A percentile compares a stretch with the other conserved stretches of the same genome.
Evolutionary conservation across 2,113 vertebrate species (phyloP).

Genomic region (Laterallus jamaicensis): DNA sequence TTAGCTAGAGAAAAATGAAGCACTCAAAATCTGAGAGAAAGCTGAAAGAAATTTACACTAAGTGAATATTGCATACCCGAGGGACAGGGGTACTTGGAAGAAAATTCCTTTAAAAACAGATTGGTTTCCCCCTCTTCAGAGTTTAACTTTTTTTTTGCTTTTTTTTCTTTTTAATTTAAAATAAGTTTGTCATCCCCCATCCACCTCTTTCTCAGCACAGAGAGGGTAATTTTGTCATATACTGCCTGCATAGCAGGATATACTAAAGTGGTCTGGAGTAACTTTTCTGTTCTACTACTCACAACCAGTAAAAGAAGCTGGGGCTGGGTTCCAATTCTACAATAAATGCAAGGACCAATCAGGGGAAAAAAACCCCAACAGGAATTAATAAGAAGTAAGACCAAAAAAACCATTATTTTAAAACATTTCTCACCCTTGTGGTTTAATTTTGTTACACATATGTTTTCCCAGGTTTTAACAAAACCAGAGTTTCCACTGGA

Average conservation of each 20-base stretch:
- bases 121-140: background rate
- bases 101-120: slow-evolving; percentile 47
- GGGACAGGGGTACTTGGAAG: slow-evolving; percentile 10
- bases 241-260: background rate
- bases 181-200: background rate
- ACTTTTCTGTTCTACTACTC: background rate
- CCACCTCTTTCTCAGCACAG: background rate
- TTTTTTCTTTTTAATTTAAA: background rate
- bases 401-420: background rate
- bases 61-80: slow-evolving; percentile 9
- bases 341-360: background rate
- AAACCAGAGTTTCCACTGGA: background rate
- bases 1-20: slow-evolving; percentile 55
- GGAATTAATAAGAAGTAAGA: background rate
- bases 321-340: background rate
- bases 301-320: background rate
- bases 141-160: background rate
- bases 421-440: background rate
- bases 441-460: background rate
- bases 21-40: slow-evolving; percentile 29
- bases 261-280: background rate
- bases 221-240: background rate
- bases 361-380: background rate
- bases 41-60: slow-evolving; percentile 51
- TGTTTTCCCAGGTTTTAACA: background rate